A percentile compares a stretch with the other conserved stretches of the same genome.
phyloP scores from a whole-genome alignment of 2,797 vertebrate species.

The Pipistrellus pygmaeus region DNA sequence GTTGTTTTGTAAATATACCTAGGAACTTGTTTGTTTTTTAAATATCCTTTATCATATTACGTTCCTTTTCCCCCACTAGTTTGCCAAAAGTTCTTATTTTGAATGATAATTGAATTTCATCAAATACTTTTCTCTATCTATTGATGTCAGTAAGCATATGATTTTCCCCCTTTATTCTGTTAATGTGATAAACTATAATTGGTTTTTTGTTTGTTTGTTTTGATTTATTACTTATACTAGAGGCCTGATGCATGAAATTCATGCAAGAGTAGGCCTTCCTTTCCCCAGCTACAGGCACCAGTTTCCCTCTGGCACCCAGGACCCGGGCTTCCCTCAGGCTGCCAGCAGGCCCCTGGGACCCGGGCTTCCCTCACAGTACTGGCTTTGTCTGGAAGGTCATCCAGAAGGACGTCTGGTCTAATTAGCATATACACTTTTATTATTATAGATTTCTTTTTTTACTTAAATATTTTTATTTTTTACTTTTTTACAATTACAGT shows the following conservation, averaged over 20 bases:
- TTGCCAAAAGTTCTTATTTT: not conserved
- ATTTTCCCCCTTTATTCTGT: not conserved
- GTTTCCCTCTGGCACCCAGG: too few species aligned
- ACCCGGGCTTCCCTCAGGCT: too few species aligned
- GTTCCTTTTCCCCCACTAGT: not conserved
- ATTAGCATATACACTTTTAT: too few species aligned
- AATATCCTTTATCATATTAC: not conserved
- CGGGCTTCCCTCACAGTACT: too few species aligned
- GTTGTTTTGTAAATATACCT: not conserved
- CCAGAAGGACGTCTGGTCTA: too few species aligned
- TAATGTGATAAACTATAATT: not conserved
- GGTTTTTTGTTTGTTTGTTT: not conserved
- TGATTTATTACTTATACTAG: not conserved
- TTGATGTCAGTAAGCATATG: not conserved
- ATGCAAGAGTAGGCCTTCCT: too few species aligned
- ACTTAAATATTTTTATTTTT: not conserved
- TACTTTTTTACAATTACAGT: not conserved
- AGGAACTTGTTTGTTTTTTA: not conserved
- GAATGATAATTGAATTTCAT: constrained; percentile 11
- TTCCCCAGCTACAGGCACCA: too few species aligned
- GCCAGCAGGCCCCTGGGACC: too few species aligned
- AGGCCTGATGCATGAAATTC: too few species aligned
- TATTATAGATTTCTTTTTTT: not conserved
- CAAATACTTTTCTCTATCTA: constrained; percentile 7
- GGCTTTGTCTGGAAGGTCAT: too few species aligned